Conservation (phyloP, 2,113 vertebrate species). For the Laterallus jamaicensis region DNA sequence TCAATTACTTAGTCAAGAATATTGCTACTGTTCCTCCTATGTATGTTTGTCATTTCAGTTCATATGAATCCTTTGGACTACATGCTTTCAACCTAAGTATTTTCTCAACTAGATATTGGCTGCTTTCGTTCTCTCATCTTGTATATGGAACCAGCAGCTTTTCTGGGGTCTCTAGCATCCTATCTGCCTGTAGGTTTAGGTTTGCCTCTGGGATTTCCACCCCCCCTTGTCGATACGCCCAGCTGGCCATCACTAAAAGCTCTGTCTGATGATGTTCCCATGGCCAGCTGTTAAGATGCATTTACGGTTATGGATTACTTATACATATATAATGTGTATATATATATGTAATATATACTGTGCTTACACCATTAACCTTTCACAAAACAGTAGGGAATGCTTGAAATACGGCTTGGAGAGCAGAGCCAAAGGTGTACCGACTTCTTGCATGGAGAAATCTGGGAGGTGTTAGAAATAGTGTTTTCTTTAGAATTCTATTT, state of each 20-base stretch:
- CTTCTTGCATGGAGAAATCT: not conserved
- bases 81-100: fast-evolving
- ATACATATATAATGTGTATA: no score
- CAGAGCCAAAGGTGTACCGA: not conserved
- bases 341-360: not conserved
- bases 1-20: not conserved
- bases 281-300: not conserved
- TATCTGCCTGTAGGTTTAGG: not conserved
- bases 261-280: not conserved
- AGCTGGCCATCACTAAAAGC: not conserved
- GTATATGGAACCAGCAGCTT: not conserved
- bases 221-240: not conserved
- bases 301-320: not conserved
- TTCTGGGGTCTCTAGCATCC: not conserved
- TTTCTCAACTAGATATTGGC: not conserved
- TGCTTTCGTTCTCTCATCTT: not conserved
- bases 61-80: not conserved
- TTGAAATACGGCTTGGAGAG: not conserved
- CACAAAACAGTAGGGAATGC: not conserved
- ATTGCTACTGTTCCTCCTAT: not conserved
- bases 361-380: not conserved
- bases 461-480: not conserved
- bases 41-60: not conserved
- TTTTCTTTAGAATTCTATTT: conserved; percentile 14
- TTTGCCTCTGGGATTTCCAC: not conserved